Evolutionary conservation across 2,113 vertebrate genomes (phyloP), one percentile per base, ranked within the genome.

Genomic region (rabbit (Oryctolagus cuniculus)): DNA sequence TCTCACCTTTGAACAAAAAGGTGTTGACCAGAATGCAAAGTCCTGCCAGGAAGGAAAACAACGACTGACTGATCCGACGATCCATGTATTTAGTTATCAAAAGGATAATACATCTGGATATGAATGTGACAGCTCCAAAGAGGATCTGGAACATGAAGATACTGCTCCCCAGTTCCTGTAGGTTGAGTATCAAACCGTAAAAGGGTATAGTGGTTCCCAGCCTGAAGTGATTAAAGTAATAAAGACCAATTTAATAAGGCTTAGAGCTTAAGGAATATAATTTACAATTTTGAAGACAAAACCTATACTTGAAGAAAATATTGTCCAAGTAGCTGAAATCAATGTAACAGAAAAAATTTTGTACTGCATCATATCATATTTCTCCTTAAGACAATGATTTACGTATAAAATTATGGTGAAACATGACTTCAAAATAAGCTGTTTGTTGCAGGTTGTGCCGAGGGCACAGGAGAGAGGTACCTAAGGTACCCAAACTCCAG

Each of bases 71-170:
- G 38, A 91, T 29, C 1, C 98, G 58, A 0, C 98, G 98, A 1
- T 98, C 98, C 1, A 96, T 86, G 8, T 96, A 96, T 63, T 98
- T 98, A 73, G 98, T 97, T 90, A 85, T 98, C 81, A 98, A 84
- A 24, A 98, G 96, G 0, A 98, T 98, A 36, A 97, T 89, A 29
- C 98, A 96, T 55, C 98, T 98, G 4, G 90, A 44, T 44, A 44
- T 44, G 44, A 44, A 44, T 44, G 44, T 44, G 44, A 44, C 5
- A 44, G 44, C 44, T 44, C 44, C 44, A 44, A 44, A 44, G 44
- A 44, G 44, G 44, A 44, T 44, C 44, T 44, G 44, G 44, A 44
- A 44, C 44, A 44, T 44, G 44, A 44, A 44, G 44, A 7, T 44
- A 44, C 44, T 44, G 44, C 44, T 44, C 44, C 44, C 44, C 44